Conservation (phyloP, 2,113 vertebrate genomes). For the Neopipo cinnamomea region DNA sequence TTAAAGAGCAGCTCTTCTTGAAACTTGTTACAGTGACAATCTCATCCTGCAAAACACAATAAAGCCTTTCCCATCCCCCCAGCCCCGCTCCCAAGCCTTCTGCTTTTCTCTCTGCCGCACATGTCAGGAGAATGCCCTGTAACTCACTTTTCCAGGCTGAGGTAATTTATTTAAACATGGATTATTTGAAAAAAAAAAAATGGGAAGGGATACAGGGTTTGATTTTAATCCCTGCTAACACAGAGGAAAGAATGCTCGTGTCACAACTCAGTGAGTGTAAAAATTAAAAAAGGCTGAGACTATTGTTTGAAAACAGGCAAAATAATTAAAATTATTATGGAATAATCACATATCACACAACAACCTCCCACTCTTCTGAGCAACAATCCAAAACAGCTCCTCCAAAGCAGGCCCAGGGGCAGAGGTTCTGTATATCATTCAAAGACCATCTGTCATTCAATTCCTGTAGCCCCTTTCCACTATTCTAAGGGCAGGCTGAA, state of each 20-base stretch:
- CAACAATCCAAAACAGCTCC: constrained; percentile 89
- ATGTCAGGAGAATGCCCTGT: constrained; percentile 63
- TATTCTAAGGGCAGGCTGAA: constrained; percentile 79
- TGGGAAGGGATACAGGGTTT: constrained; percentile 77
- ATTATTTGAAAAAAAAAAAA: constrained; percentile 68
- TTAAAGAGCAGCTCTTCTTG: constrained; percentile 74
- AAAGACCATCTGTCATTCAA: constrained; percentile 94
- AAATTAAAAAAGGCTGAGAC: constrained; percentile 81
- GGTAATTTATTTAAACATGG: constrained; percentile 80
- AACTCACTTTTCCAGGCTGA: constrained; percentile 75
- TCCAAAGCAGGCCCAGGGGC: constrained; percentile 88
- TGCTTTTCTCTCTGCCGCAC: constrained; percentile 16
- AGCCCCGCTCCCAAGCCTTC: not conserved
- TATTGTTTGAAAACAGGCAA: constrained; percentile 83
- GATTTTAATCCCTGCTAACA: constrained; percentile 81
- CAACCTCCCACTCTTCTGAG: constrained; percentile 85
- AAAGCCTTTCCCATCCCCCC: constrained; percentile 37
- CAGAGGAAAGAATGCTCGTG: constrained; percentile 76
- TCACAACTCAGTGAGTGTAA: constrained; percentile 83
- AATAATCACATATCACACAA: constrained; percentile 87
- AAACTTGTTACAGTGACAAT: constrained; percentile 76
- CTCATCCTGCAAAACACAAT: constrained; percentile 70
- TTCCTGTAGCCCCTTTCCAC: constrained; percentile 80
- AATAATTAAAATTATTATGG: constrained; percentile 88
- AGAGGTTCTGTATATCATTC: constrained; percentile 92